Conservation (phyloP, 1,140 invertebrate genomes). For the Zaprionus taronus region DNA sequence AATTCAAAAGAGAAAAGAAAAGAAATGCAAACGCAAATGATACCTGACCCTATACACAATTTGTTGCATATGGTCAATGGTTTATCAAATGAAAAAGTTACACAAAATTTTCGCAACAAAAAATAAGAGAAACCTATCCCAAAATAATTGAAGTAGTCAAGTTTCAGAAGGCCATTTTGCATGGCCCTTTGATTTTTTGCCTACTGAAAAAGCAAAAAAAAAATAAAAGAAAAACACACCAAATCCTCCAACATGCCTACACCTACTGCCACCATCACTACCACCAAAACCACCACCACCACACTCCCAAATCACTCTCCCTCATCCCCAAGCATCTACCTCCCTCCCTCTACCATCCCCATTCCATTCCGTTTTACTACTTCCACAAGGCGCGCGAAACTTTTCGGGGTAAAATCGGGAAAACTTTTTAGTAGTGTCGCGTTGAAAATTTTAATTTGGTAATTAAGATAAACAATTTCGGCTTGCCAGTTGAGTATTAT, state of each 20-base stretch:
- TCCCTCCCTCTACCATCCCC: background rate
- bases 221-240: slow-evolving; percentile 17
- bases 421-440: slow-evolving; percentile 65
- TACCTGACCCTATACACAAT: slow-evolving; percentile 41
- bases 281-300: background rate
- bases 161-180: slow-evolving; percentile 54
- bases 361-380: background rate
- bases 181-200: slow-evolving; percentile 59
- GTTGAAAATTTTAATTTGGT: slow-evolving; percentile 81
- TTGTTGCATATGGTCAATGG: slow-evolving; percentile 4
- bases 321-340: background rate
- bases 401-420: slow-evolving; percentile 29
- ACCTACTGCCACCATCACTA: slow-evolving; percentile 3
- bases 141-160: slow-evolving; percentile 26
- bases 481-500: slow-evolving; percentile 67
- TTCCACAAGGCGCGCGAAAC: slow-evolving; percentile 29
- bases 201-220: slow-evolving; percentile 33
- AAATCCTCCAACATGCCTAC: slow-evolving; percentile 26
- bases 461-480: slow-evolving; percentile 83
- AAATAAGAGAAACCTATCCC: slow-evolving; percentile 8
- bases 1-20: slow-evolving; percentile 40
- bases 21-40: slow-evolving; percentile 44
- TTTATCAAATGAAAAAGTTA: slow-evolving; percentile 44
- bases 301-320: slow-evolving; percentile 1
- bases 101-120: slow-evolving; percentile 51